Evolutionary conservation across 1,140 invertebrate genomes (phyloP), one percentile per base, ranked within the genome.

Genomic region (Chlorops oryzae): DNA sequence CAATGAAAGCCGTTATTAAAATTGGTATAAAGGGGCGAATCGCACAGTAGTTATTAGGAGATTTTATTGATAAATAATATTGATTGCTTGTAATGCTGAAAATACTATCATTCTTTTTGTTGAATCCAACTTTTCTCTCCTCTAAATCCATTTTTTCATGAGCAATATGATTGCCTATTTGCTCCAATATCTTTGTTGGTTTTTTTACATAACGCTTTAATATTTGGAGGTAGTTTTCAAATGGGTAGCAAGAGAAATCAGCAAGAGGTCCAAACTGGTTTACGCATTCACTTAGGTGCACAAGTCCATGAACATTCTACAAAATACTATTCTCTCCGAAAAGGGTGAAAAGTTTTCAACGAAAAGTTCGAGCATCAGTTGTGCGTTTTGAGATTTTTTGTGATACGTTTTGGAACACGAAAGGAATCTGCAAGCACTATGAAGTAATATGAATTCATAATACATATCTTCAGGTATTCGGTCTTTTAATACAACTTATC

Each of bases 401-500:
- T 27, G 2, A 17, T 23, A 52, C 23, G 5, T 52, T 28, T 58
- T 48, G 12, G 27, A 28, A 13, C 47, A 50, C 2, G n/a, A 41
- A 15, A 50, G 18, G 6, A 50, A 17, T 17, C 21, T 42, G 27
- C 24, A 34, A 22, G 47, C 38, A 22, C 39, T 35, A 32, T 50
- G 47, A 10, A 50, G 20, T 3, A 50, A 25, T 2, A 41, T 20
- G 22, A 49, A 49, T n/a, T 49, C 37, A 28, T 49, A 49, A 10
- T 20, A 49, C 5, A 42, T 9, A 12, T 42, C 39, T 13, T 34
- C 18, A 15, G 20, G 22, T 7, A 43, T 27, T 50, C 59, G 52
- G 23, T 56, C 45, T 51, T 58, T 61, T 20, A 77, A 57, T 35
- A 70, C 59, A n/a, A 73, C 47, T 35, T 70, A 57, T 10, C 74